A percentile compares a stretch with the other conserved stretches of the same genome.
phyloP scores from a whole-genome alignment of 2,888 invertebrate species.

The Pyrrhosoma nymphula region DNA sequence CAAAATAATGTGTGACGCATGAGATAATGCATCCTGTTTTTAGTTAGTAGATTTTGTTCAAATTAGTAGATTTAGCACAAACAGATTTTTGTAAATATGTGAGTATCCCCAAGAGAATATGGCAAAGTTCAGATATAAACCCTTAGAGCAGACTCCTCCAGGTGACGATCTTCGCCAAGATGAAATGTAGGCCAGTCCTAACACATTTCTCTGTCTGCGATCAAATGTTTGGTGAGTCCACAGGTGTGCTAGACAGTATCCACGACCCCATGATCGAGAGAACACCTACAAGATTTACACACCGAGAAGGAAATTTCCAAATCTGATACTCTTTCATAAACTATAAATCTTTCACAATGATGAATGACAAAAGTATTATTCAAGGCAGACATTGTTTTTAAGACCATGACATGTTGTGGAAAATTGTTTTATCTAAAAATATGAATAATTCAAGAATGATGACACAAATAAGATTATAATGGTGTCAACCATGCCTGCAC shows the following conservation, averaged over 20 bases:
- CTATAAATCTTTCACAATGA: too few species aligned
- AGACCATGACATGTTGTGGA: too few species aligned
- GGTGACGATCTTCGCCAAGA: constrained; percentile 78
- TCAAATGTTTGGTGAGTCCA: constrained; percentile 80
- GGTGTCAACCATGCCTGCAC: too few species aligned
- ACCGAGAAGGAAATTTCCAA: neutral
- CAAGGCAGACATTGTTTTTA: too few species aligned
- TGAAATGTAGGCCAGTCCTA: constrained; percentile 80
- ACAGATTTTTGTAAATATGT: neutral
- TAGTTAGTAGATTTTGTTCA: too few species aligned
- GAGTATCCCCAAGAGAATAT: neutral
- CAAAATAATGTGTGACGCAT: too few species aligned
- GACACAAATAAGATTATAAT: too few species aligned
- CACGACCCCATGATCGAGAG: constrained; percentile 77
- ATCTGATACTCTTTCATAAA: neutral
- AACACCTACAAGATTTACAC: constrained; percentile 76
- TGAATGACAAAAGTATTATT: too few species aligned
- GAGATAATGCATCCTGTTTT: too few species aligned
- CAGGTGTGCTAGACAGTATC: constrained; percentile 79
- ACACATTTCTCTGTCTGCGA: constrained; percentile 77
- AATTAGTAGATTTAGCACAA: neutral
- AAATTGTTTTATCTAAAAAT: too few species aligned
- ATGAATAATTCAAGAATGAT: too few species aligned
- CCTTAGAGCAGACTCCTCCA: constrained; percentile 80
- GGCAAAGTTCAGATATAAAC: constrained; percentile 76